phyloP scores from a whole-genome alignment of 2,888 invertebrate genomes.

The Orchesella flavescens region DNA sequence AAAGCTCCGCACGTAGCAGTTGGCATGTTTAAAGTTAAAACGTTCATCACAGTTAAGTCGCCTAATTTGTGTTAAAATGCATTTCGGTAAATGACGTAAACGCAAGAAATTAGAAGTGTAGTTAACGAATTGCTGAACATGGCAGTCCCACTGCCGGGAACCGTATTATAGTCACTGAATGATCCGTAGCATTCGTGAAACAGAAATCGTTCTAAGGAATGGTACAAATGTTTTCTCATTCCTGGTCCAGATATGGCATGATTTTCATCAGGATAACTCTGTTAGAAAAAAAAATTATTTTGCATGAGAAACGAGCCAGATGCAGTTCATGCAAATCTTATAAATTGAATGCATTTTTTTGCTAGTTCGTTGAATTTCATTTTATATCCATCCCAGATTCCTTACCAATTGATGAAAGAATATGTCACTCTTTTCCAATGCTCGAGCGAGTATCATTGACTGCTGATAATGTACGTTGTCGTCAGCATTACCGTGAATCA shows the following conservation, averaged over 20 bases:
- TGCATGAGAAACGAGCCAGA: too few species aligned
- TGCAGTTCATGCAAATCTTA: too few species aligned
- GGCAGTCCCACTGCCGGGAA: too few species aligned
- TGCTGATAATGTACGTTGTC: slow-evolving; percentile 99
- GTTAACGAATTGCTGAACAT: neutral
- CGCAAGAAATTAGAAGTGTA: neutral
- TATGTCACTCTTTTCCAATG: slow-evolving; percentile 73
- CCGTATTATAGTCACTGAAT: too few species aligned
- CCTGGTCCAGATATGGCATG: slow-evolving; percentile 82
- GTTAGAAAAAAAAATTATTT: slow-evolving; percentile 73
- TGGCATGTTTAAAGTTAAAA: neutral
- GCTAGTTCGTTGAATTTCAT: too few species aligned
- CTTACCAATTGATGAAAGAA: slow-evolving; percentile 67
- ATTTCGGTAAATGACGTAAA: slow-evolving; percentile 15
- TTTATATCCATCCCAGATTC: too few species aligned
- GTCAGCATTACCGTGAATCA: slow-evolving; percentile 95
- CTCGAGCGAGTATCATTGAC: slow-evolving; percentile 91
- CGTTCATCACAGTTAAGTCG: slow-evolving; percentile 36
- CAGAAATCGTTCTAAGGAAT: slow-evolving; percentile 90
- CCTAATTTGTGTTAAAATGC: slow-evolving; percentile 24
- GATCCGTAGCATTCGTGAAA: slow-evolving; percentile 76
- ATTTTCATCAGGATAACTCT: slow-evolving; percentile 96
- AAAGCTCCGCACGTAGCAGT: too few species aligned
- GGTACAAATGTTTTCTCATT: slow-evolving; percentile 90
- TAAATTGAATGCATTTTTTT: too few species aligned